Evolutionary conservation across 2,888 invertebrate genomes (phyloP), one percentile per base, ranked within the genome.

Genomic region (Nephrotoma appendiculata): DNA sequence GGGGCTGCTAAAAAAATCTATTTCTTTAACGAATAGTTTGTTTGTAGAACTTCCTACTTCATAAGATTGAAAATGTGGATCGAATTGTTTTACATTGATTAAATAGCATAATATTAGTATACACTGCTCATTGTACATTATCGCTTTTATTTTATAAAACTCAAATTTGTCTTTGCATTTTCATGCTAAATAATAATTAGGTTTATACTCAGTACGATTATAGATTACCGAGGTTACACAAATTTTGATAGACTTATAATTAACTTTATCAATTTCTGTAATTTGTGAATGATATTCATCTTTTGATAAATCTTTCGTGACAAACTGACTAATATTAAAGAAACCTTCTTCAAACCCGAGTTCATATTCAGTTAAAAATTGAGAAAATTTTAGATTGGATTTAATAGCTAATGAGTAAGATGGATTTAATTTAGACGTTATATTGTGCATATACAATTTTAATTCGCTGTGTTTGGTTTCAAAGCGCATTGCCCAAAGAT

Each of bases 391-490:
- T 85, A 87, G 42, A 71, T 86, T 83, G 48, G 57, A 85, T 86
- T 88, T 87, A 71, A 87, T 86, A 71, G 88, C 44, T 41, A 87
- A 11, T 45, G 88, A 86, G 85, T 86, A 57, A 45, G 87, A 71
- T 48, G 87, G 86, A 87, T 87, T 88, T 85, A 86, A 9, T 48
- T 87, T 83, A 5, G 83, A 83, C 6, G 83, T 83, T 83, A 83
- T 83, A 41, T 83, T 83, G 12, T 83, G 83, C 83, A 83, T 83
- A 19, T 19, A 83, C 19, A 83, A 6, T 83, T 83, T 83, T 12
- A 9, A 83, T 83, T 83, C 9, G 1, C 19, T 83, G 19, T 83
- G 83, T 83, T 83, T 83, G 41, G 83, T 9, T 83, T 83, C 83
- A 83, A 83, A 83, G 0, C 83, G 83, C 83, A 83, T 19, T 15